Base-by-base conservation (phyloP, 2,797 vertebrate genomes). In the Amblyraja radiata region DNA sequence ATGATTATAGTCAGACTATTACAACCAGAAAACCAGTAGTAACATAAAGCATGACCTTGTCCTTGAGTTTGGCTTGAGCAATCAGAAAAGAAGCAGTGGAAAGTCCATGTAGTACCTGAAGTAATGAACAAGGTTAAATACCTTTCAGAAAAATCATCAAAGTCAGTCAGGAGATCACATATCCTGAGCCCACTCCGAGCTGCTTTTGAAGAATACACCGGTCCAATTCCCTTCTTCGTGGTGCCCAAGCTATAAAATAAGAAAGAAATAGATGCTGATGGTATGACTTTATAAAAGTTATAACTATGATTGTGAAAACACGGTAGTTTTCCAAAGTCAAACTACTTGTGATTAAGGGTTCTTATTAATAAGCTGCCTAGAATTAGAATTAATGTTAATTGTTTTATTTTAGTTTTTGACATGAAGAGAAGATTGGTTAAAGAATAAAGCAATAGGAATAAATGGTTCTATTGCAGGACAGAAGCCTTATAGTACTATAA, bases 191-290 rank as follows among this genome's bases (percentile, higher is more conserved):
- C 98, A 93, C 97, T 99, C 93, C 99, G 98, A 77, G 98, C 97
- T 77, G 99, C 98, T 96, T 99, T 99, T 91, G 98, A 98, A 1
- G 99, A 99, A 96, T 99, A 99, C 32, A 99, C 98, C 0, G 99
- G 99, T 71, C 98, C 99, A 54, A 99, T 99, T 92, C 99, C 98
- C 95, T 99, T 99, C 95, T 99, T 99, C 11, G 99, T 99, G 79
- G 99, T 99, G 94, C 99, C 99, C 95, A 99, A 96, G 96, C 99
- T 99, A 96, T 25, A 88, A 94, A 28, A 39, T 68, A 71, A 71
- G 11, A 61, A 61, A 61, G 23, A 3, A 90, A 88, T 88, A 88
- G 46, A 54, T 54, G 5, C 46, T 54, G 46, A 36, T 36, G n/a
- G 16, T 21, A 18, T 88, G 63, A 32, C 68, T 68, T 88, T 68